Base-by-base conservation (phyloP, 2,888 invertebrate species). In the Hypomecis atomaria region DNA sequence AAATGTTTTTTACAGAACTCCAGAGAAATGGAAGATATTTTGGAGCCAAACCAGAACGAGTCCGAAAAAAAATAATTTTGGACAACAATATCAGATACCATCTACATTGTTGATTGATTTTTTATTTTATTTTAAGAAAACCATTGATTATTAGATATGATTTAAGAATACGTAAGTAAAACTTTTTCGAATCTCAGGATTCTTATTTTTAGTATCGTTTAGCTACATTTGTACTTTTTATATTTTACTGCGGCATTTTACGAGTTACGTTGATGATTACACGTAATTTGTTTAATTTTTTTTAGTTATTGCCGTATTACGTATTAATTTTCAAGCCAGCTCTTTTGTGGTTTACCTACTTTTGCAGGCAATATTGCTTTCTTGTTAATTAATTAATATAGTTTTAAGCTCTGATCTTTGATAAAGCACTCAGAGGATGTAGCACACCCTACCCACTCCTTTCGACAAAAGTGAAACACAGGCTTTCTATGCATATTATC, bases 21-120 rank as follows among this genome's bases (percentile, higher is more conserved):
- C 0, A 66, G 71, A 3, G 83, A 83, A 10, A 75, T 85, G 3
- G 75, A 82, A 62, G 77, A 78, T 0, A 76, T 84, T 57, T 67
- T 85, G 47, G 70, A 71, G 5, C 62, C 73, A 13, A 71, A 84
- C 5, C 82, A 83, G 59, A 66, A 65, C 10, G 65, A 66, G 4
- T 54, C 65, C 0, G 62, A 60, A 9, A 36, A 69, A 7, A 56
- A 58, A 0, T 38, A 58, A 8, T 13, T 11, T 37, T 4, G 6
- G n/a, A 49, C 11, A 11, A 37, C 11, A 9, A 37, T 6, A 36
- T 11, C 43, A n/a, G n/a, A 43, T n/a, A n/a, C 3, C 6, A 43
- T 11, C n/a, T n/a, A 43, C n/a, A 11, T 43, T 43, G 10, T 43
- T 43, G 11, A 43, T 11, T 6, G 6, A 11, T 11, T n/a, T 10